Base-by-base conservation (phyloP, 2,797 vertebrate species). In the Etheostoma nigrum region DNA sequence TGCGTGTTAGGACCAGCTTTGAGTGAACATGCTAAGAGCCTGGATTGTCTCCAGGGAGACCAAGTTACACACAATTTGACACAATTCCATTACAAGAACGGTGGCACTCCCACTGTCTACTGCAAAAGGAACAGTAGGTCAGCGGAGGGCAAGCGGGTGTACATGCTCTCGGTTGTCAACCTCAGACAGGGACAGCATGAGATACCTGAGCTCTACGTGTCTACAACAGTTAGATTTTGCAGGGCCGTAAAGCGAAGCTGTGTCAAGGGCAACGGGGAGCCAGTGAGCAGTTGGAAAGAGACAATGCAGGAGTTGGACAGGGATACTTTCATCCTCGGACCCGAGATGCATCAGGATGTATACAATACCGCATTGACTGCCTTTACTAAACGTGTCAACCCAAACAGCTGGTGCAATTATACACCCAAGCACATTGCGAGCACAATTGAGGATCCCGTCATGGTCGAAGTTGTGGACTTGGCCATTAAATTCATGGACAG, bases 291-390 rank as follows among this genome's bases (percentile, higher is more conserved):
- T 5, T 71, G 68, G 68, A 61, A 15, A 1, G 11, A 27, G 0
- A 61, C 58, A 0, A 6, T 71, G 0, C 5, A 52, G 5, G 57
- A 60, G 1, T 12, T 52, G 4, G 2, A 14, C 0, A 60, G 68
- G 12, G 15, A 19, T 0, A 15, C 33, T 0, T 71, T 52, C 1
- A 44, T 71, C 36, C 19, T 12, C 1, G 57, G 57, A 2, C 0
- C n/a, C 0, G 19, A 42, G 1, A 60, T 71, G 30, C 52, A 36
- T n/a, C 57, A 52, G 11, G 68, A 61, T 33, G 52, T 71, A 42
- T 18, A 52, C 8, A 23, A 52, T 3, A 9, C 36, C 2, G 57
- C 58, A 0, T n/a, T 71, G 33, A 44, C 23, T 3, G 47, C 16
- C 12, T 71, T 61, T 48, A 52, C 18, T 15, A 71, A 23, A 8